Evolutionary conservation across 2,888 invertebrate species (phyloP).

Genomic region (Ophioninae sp.): DNA sequence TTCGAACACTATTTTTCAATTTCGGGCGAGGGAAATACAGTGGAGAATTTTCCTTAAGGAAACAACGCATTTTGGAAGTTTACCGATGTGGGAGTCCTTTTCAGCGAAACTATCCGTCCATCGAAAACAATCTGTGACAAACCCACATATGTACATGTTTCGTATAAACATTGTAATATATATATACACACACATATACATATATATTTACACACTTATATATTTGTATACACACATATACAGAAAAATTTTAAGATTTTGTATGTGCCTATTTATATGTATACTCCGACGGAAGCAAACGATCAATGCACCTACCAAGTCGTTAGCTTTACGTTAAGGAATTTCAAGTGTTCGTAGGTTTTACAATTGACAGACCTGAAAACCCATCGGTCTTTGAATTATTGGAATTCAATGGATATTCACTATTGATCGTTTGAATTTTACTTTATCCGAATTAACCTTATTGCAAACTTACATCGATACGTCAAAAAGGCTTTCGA

Average conservation of each 20-base stretch:
- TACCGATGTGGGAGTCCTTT: slow-evolving; percentile 27
- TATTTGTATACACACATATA: slow-evolving; percentile 43
- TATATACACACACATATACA: slow-evolving; percentile 18
- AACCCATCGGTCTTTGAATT: background rate
- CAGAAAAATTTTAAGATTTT: background rate
- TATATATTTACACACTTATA: slow-evolving; percentile 7
- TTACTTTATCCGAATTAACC: too few species aligned
- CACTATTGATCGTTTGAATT: too few species aligned
- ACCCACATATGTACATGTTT: slow-evolving; percentile 35
- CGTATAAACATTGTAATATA: slow-evolving; percentile 55
- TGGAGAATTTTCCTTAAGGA: background rate
- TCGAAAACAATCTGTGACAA: slow-evolving; percentile 35
- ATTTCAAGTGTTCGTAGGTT: slow-evolving; percentile 33
- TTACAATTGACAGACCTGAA: background rate
- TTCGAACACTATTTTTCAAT: background rate
- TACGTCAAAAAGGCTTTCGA: too few species aligned
- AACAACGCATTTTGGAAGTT: background rate
- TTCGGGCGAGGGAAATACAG: background rate
- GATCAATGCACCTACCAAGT: slow-evolving; percentile 25
- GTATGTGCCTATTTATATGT: slow-evolving; percentile 23
- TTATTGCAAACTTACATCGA: too few species aligned
- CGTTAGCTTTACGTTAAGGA: background rate
- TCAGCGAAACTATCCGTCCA: slow-evolving; percentile 58
- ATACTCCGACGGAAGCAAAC: slow-evolving; percentile 11
- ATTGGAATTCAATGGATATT: too few species aligned